phyloP scores from a whole-genome alignment of 2,113 vertebrate genomes.

The Budorcas taxicolor region DNA sequence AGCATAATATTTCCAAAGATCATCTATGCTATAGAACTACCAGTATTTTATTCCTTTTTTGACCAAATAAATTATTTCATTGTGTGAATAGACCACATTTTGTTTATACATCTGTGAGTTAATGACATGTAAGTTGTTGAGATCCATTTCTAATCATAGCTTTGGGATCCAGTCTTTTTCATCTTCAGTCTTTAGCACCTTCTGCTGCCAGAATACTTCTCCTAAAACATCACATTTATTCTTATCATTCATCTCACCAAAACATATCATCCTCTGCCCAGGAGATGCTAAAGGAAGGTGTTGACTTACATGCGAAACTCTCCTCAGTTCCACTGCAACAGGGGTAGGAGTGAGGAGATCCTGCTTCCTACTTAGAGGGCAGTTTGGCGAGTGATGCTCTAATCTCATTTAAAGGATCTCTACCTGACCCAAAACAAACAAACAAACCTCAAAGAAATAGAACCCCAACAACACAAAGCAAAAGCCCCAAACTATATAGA shows the following conservation, averaged over 20 bases:
- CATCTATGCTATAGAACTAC: background rate
- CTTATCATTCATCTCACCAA: background rate
- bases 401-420: background rate
- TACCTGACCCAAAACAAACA: background rate
- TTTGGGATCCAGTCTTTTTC: background rate
- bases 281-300: background rate
- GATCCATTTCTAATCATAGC: background rate
- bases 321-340: background rate
- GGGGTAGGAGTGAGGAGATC: background rate
- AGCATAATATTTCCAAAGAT: background rate
- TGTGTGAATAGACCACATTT: background rate
- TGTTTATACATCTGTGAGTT: background rate
- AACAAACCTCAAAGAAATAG: background rate
- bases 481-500: background rate
- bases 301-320: background rate
- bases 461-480: background rate
- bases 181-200: background rate
- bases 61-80: background rate
- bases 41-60: background rate
- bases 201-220: slow-evolving; percentile 26
- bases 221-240: background rate
- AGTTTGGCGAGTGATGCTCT: background rate
- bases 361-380: background rate
- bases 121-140: background rate
- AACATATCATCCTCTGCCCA: background rate